These are phyloP conservation scores for Spermophilus dauricus DNA, from an alignment of 2,113 vertebrate genomes.

Conservation along the genomic window DNA sequence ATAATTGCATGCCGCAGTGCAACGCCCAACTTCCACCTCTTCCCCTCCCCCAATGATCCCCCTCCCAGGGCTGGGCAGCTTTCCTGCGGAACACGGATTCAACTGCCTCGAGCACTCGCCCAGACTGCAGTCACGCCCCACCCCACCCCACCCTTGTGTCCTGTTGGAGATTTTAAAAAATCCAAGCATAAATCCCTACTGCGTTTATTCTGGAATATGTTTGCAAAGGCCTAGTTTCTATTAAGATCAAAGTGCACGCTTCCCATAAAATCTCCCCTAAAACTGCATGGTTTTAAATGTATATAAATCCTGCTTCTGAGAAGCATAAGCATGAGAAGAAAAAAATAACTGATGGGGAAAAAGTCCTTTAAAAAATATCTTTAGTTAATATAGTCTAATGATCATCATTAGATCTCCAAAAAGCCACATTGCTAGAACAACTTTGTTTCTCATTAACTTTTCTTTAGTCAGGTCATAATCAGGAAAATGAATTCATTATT, in stretches of 20 bases:
- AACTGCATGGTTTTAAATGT: not conserved
- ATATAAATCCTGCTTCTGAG: not conserved
- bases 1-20: too few species aligned
- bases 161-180: slow-evolving; percentile 83
- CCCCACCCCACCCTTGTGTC: too few species aligned
- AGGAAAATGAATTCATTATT: slow-evolving; percentile 19
- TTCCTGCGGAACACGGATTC: too few species aligned
- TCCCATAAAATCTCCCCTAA: slow-evolving; percentile 12
- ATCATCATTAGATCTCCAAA: not conserved
- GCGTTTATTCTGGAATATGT: not conserved
- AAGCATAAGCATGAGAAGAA: not conserved
- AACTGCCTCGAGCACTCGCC: too few species aligned
- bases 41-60: too few species aligned
- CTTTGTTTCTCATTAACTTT: not conserved
- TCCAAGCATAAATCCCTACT: not conserved
- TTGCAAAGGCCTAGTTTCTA: not conserved
- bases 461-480: not conserved
- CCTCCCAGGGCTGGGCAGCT: too few species aligned
- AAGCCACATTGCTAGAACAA: not conserved
- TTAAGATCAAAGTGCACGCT: slow-evolving; percentile 1
- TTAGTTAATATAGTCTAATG: not conserved
- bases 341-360: not conserved
- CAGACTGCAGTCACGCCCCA: too few species aligned
- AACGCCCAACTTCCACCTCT: too few species aligned
- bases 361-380: not conserved